Evolutionary conservation across 2,888 invertebrate genomes (phyloP).

Genomic region (Diaprepes abbreviatus): DNA sequence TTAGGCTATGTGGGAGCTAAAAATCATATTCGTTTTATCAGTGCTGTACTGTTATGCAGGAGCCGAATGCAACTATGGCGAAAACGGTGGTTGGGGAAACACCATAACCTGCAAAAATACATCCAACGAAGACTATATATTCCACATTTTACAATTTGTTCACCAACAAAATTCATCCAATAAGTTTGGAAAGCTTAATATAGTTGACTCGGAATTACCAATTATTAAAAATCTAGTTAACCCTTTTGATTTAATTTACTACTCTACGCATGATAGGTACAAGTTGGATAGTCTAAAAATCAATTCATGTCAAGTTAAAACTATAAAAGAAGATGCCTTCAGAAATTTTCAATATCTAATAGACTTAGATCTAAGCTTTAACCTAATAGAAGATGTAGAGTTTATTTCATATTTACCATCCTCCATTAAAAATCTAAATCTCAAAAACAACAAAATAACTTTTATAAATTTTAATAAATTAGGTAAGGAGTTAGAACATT

Average conservation of each 20-base stretch:
- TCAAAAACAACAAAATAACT: constrained; percentile 1
- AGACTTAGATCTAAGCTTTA: background rate
- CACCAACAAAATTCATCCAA: background rate
- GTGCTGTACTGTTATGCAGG: background rate
- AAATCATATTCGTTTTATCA: background rate
- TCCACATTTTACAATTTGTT: background rate
- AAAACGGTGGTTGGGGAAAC: background rate
- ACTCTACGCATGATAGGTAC: too few relatives aligned
- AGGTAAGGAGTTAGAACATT: background rate
- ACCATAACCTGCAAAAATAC: background rate
- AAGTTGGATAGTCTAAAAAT: background rate
- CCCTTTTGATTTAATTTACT: background rate
- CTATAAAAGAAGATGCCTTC: background rate
- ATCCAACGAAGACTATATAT: background rate
- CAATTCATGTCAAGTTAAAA: background rate
- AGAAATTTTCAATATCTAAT: background rate
- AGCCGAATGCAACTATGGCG: background rate
- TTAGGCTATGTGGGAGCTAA: background rate
- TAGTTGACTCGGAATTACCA: background rate
- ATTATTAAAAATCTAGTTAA: background rate
- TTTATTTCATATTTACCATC: background rate
- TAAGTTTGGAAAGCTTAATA: background rate
- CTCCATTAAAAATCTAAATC: background rate
- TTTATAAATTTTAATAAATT: background rate
- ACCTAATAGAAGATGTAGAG: background rate